Evolutionary conservation across 2,113 vertebrate genomes (phyloP).

Genomic region (Leuciscus idus): DNA sequence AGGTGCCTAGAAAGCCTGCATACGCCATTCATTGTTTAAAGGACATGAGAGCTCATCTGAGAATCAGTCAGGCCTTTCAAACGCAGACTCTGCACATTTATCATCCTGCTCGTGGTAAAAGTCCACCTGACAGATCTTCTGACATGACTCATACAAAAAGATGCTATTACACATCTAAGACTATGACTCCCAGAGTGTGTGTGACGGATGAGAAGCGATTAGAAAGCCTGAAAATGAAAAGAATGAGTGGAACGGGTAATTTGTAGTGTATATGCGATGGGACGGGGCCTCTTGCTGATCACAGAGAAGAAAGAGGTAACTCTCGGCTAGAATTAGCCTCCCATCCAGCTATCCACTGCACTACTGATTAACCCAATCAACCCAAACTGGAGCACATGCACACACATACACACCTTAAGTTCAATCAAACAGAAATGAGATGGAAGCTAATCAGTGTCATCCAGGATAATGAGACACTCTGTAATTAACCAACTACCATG

Average conservation of each 20-base stretch:
- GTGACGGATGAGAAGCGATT: neutral
- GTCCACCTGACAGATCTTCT: conserved; percentile 11
- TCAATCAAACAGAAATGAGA: conserved; percentile 51
- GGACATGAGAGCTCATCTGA: conserved; percentile 2
- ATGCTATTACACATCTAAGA: neutral
- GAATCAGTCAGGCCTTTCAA: conserved; percentile 25
- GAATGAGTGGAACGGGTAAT: neutral
- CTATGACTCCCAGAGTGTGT: neutral
- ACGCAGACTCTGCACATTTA: conserved; percentile 6
- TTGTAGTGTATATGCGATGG: neutral
- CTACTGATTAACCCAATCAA: conserved; percentile 42
- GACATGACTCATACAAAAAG: neutral
- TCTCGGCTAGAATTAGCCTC: conserved; percentile 15
- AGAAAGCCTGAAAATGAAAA: neutral
- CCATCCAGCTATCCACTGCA: conserved; percentile 12
- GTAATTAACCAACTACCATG: conserved; percentile 56
- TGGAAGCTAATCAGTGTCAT: conserved; percentile 56
- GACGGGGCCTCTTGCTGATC: neutral
- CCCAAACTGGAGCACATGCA: conserved; percentile 23
- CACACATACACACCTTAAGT: conserved; percentile 11
- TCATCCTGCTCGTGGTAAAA: conserved; percentile 10
- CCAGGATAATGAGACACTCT: conserved; percentile 56
- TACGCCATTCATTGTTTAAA: neutral
- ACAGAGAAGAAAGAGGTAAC: neutral
- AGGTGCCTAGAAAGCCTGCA: neutral